These are phyloP conservation scores for Kryptopterus vitreolus DNA, from an alignment of 2,797 vertebrate species.

Conservation along the genomic window DNA sequence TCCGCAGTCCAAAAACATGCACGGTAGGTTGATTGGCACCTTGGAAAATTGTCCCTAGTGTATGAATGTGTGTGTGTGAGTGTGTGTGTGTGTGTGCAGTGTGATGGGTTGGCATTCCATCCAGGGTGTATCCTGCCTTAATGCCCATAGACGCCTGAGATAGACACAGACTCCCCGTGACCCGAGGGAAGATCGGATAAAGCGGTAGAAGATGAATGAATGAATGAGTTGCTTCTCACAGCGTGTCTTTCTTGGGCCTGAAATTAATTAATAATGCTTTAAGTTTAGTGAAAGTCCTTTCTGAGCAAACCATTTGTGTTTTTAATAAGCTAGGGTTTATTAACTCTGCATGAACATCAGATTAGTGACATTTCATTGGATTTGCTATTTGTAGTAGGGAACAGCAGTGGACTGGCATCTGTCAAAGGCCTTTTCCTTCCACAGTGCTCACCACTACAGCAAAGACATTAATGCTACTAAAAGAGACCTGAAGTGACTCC, in stretches of 20 bases:
- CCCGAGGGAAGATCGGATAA: neutral
- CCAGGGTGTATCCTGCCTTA: too few relatives aligned
- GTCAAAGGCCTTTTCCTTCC: constrained; percentile 29
- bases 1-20: too few relatives aligned
- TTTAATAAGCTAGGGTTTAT: neutral
- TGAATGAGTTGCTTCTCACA: neutral
- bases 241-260: neutral
- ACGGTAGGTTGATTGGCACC: too few relatives aligned
- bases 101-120: too few relatives aligned
- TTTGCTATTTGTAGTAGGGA: constrained; percentile 23
- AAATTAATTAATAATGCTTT: neutral
- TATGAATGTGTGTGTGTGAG: too few relatives aligned
- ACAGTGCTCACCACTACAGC: neutral
- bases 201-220: neutral
- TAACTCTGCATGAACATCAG: constrained; percentile 19
- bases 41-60: too few relatives aligned
- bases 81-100: too few relatives aligned
- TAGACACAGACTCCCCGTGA: too few relatives aligned
- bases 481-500: constrained; percentile 39
- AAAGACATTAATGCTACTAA: constrained; percentile 36
- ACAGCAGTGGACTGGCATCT: constrained; percentile 28
- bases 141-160: too few relatives aligned
- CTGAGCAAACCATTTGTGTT: neutral
- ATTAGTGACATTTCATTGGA: constrained; percentile 21
- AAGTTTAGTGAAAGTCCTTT: constrained; percentile 1